Evolutionary conservation across 2,888 invertebrate species (phyloP).

Genomic region (Subacronicta megacephala): DNA sequence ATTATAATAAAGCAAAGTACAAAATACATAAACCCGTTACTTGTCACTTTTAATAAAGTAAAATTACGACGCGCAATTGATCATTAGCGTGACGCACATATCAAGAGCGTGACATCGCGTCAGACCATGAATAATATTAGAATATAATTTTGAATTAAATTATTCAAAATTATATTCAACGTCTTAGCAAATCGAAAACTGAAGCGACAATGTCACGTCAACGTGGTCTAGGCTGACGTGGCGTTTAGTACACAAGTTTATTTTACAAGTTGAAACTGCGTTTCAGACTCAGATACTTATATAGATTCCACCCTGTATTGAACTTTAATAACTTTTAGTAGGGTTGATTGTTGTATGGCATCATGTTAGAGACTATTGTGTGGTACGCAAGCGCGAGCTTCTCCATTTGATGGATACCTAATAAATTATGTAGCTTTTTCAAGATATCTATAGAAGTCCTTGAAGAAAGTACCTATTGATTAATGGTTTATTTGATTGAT

Average conservation of each 20-base stretch:
- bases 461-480: constrained; percentile 33
- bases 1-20: constrained; percentile 86
- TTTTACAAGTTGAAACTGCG: constrained; percentile 19
- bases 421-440: constrained; percentile 13
- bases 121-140: background rate
- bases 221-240: constrained; percentile 18
- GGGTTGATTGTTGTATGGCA: constrained; percentile 15
- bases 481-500: background rate
- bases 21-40: constrained; percentile 83
- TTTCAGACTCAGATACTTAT: too few species aligned
- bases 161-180: background rate
- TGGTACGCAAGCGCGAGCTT: constrained; percentile 39
- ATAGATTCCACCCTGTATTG: constrained; percentile 14
- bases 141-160: background rate
- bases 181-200: background rate
- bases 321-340: constrained; percentile 15
- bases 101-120: too few species aligned
- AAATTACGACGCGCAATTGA: constrained; percentile 4
- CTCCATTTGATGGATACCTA: constrained; percentile 26
- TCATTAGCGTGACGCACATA: background rate
- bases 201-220: too few species aligned
- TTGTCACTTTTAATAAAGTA: constrained; percentile 45
- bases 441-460: constrained; percentile 1
- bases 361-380: constrained; percentile 16
- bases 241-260: constrained; percentile 28